Percentiles rank a stretch among this genome's conserved stretches.
Evolutionary conservation across 2,113 vertebrate species (phyloP).

Genomic region (Scophthalmus maximus): DNA sequence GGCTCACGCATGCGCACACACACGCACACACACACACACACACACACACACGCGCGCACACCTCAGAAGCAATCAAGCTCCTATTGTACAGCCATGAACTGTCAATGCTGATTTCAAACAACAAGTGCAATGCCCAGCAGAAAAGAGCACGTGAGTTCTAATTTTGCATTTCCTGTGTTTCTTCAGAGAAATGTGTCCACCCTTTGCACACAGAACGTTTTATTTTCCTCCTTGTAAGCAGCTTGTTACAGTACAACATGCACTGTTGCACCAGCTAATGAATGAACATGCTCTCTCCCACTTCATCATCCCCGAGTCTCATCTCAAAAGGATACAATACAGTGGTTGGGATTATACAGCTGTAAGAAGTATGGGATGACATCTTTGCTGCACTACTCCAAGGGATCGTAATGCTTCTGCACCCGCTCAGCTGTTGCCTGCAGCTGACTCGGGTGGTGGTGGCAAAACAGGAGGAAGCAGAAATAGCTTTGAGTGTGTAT

Average conservation of each 20-base stretch:
- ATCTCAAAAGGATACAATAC: not conserved
- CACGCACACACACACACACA: not conserved
- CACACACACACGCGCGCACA: not conserved
- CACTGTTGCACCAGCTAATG: constrained; percentile 8
- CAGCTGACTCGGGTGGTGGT: constrained; percentile 5
- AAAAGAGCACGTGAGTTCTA: not conserved
- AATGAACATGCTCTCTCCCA: not conserved
- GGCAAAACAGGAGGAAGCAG: not conserved
- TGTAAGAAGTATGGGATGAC: not conserved
- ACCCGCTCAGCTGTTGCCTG: constrained; percentile 33
- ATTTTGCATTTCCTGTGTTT: not conserved
- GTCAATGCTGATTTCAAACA: not conserved
- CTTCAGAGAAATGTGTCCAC: not conserved
- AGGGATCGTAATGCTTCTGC: not conserved
- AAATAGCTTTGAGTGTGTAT: not conserved
- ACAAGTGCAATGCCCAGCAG: not conserved
- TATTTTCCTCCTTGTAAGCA: not conserved
- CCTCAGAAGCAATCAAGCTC: constrained; percentile 5
- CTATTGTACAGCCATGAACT: not conserved
- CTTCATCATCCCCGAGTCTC: not conserved
- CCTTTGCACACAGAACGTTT: not conserved
- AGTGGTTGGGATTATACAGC: constrained; percentile 3
- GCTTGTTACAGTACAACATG: constrained; percentile 17
- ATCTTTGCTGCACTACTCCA: not conserved
- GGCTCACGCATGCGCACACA: too few relatives aligned